phyloP scores from a whole-genome alignment of 2,113 vertebrate genomes.

The Chaetodon auriga region DNA sequence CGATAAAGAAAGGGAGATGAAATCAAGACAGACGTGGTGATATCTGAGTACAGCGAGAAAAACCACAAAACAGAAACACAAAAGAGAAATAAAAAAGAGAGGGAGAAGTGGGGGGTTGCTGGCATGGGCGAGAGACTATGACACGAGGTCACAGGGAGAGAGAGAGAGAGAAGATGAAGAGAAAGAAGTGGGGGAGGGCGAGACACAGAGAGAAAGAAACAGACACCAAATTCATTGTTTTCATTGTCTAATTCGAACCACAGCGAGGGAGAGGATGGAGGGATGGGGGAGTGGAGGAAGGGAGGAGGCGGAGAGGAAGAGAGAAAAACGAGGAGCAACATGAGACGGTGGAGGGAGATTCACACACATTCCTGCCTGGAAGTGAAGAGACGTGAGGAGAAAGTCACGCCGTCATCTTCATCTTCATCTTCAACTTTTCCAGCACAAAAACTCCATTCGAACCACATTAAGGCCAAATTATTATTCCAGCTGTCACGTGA shows the following conservation, averaged over 20 bases:
- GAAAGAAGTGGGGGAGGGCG: conserved; percentile 64
- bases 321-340: conserved; percentile 50
- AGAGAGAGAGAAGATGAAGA: conserved; percentile 48
- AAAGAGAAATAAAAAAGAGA: conserved; percentile 11
- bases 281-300: conserved; percentile 42
- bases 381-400: neutral
- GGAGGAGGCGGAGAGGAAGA: conserved; percentile 24
- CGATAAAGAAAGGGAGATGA: conserved; percentile 26
- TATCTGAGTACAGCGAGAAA: conserved; percentile 29
- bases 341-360: conserved; percentile 56
- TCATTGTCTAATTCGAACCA: conserved; percentile 81
- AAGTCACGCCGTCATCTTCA: no score
- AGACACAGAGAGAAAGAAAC: conserved; percentile 73
- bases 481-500: conserved; percentile 41
- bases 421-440: conserved; percentile 12
- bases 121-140: conserved; percentile 49
- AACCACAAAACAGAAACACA: conserved; percentile 24
- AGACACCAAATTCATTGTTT: conserved; percentile 84
- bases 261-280: conserved; percentile 64
- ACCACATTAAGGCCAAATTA: conserved; percentile 1
- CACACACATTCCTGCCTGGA: conserved; percentile 65
- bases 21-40: conserved; percentile 24
- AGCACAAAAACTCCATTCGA: neutral
- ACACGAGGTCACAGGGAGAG: conserved; percentile 62
- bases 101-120: conserved; percentile 50